Evolutionary conservation across 2,797 vertebrate species (phyloP), one percentile per base, ranked within the genome.

Genomic region (Acanthurus leucopareius): DNA sequence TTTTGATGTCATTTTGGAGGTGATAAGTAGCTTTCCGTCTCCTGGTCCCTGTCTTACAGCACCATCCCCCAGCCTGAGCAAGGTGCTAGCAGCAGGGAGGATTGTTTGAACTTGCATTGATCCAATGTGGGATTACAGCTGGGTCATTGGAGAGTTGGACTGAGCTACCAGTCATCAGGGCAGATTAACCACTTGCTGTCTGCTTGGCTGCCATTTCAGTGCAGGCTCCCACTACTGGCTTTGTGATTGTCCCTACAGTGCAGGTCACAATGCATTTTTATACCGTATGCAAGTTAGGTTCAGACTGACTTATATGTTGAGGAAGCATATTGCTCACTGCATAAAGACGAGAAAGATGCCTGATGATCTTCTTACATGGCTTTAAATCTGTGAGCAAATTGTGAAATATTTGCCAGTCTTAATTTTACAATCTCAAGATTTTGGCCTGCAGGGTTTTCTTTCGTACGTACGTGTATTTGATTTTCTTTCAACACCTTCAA

Each of bases 101-200:
- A 89, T 94, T 91, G 92, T 94, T 93, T 94, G 93, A 93, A 92
- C 93, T 93, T 86, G 90, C 91, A 94, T 93, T 91, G 93, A 95
- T 95, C 92, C 86, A 88, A 87, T 86, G 90, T 91, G 93, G 93
- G 93, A 94, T 95, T 94, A 93, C 88, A 94, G 91, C 82, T 89
- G 79, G 92, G 92, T 92, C 93, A 94, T 90, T 85, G 88, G 93
- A 93, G 94, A 93, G 86, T 88, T 92, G 89, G 88, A 90, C 90
- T 82, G 87, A 88, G 90, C 87, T 75, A 85, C 87, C 89, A 90
- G 90, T 93, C 93, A 90, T 93, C 92, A 92, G 87, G 89, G 82
- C 89, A 94, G 92, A 95, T 94, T 93, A 94, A 92, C 91, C 90
- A 92, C 88, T 94, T 82, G 70, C 77, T 90, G 88, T 77, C 90